Conservation (phyloP, 2,797 vertebrate species). For the Rhinogobio ventralis region DNA sequence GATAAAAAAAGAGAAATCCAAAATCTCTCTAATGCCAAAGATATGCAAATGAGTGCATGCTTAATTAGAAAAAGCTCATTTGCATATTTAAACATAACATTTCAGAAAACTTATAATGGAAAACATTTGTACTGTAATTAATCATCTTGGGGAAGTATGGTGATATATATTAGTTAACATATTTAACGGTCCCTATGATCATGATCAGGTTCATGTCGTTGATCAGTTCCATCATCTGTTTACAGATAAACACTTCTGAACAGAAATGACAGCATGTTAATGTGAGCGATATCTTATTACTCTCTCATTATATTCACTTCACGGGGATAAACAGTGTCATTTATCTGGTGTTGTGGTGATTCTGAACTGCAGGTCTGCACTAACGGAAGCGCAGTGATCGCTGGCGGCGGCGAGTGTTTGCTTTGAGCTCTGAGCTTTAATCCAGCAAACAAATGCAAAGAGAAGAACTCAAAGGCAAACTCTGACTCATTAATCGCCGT, state of each 20-base stretch:
- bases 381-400: conserved; percentile 67
- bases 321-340: conserved; percentile 59
- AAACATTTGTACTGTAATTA: not conserved
- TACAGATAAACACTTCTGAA: not conserved
- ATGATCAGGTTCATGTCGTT: not conserved
- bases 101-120: not conserved
- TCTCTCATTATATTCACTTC: conserved; percentile 42
- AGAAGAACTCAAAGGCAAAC: conserved; percentile 70
- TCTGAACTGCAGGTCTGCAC: conserved; percentile 55
- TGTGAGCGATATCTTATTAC: not conserved
- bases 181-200: too few relatives aligned
- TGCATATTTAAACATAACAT: conserved; percentile 1
- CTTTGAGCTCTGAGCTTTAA: conserved; percentile 69
- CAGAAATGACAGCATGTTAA: not conserved
- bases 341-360: conserved; percentile 63
- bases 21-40: not conserved
- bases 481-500: conserved; percentile 73
- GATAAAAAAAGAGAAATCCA: not conserved
- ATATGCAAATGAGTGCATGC: not conserved
- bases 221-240: not conserved
- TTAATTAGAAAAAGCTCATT: not conserved
- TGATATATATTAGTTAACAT: too few relatives aligned
- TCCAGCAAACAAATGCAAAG: conserved; percentile 73
- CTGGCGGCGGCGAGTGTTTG: conserved; percentile 59
- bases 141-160: not conserved